phyloP scores from a whole-genome alignment of 2,888 invertebrate genomes.

The Eudasyphora cyanicolor region DNA sequence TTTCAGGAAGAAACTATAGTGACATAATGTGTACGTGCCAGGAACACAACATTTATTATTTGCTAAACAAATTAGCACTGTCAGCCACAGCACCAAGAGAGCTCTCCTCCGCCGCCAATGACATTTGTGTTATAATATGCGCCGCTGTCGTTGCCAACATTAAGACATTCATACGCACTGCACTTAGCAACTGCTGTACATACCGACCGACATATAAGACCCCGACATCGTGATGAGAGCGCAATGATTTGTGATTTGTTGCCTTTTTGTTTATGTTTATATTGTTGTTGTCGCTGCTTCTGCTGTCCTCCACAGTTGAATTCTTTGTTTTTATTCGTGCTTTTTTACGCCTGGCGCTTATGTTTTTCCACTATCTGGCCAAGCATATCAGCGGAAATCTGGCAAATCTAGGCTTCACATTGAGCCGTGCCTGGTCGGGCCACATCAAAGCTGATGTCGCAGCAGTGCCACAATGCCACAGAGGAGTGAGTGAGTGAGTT shows the following conservation, averaged over 20 bases:
- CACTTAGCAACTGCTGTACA: neutral
- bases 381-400: slow-evolving; percentile 61
- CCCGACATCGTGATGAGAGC: slow-evolving; percentile 23
- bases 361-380: slow-evolving; percentile 51
- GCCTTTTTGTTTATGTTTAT: slow-evolving; percentile 27
- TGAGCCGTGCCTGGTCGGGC: slow-evolving; percentile 50
- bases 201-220: neutral
- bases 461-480: too few species aligned
- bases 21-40: slow-evolving; percentile 65
- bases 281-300: neutral
- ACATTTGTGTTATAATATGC: slow-evolving; percentile 40
- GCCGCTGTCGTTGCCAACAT: neutral
- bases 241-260: slow-evolving; percentile 25
- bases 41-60: slow-evolving; percentile 55
- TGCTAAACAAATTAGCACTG: slow-evolving; percentile 52
- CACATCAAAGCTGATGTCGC: slow-evolving; percentile 55
- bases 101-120: slow-evolving; percentile 2
- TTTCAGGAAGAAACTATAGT: slow-evolving; percentile 59
- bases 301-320: slow-evolving; percentile 55
- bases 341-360: slow-evolving; percentile 60
- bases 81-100: slow-evolving; percentile 44
- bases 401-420: slow-evolving; percentile 63
- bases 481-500: neutral
- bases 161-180: neutral
- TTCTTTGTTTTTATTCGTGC: slow-evolving; percentile 57